Conservation (phyloP, 2,113 vertebrate species). For the Jacana jacana region DNA sequence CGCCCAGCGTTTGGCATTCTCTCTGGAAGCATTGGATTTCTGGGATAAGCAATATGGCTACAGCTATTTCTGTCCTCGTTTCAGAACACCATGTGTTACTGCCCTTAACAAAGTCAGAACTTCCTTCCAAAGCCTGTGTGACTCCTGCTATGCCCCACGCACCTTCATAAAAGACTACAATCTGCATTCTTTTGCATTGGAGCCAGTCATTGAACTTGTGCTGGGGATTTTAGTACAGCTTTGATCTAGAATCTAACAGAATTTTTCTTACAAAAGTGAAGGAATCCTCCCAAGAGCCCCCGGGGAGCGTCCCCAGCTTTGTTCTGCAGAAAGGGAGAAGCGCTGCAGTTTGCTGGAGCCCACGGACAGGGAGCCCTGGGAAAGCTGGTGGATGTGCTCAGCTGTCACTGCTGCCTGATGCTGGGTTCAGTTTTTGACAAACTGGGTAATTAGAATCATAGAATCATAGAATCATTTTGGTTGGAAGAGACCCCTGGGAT, state of each 20-base stretch:
- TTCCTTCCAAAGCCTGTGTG: background rate
- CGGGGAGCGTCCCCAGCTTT: background rate
- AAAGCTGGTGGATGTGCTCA: background rate
- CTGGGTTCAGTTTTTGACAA: background rate
- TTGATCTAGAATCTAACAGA: background rate
- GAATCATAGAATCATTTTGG: too few species aligned
- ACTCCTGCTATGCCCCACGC: background rate
- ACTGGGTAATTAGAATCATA: background rate
- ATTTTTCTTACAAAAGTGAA: background rate
- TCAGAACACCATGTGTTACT: constrained; percentile 35
- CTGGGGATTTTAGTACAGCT: background rate
- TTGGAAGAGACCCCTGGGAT: too few species aligned
- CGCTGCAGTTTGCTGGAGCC: background rate
- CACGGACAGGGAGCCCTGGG: background rate
- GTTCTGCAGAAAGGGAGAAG: background rate
- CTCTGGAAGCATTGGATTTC: background rate
- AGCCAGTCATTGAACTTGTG: background rate
- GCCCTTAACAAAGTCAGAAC: background rate
- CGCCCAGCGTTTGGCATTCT: background rate
- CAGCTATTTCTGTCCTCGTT: constrained; percentile 39
- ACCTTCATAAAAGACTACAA: background rate
- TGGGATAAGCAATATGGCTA: constrained; percentile 34
- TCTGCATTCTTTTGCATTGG: background rate
- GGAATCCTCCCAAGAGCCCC: background rate
- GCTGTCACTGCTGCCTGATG: background rate